These are phyloP conservation scores for Eclectus roratus DNA, from an alignment of 2,113 vertebrate species.

Conservation along the genomic window DNA sequence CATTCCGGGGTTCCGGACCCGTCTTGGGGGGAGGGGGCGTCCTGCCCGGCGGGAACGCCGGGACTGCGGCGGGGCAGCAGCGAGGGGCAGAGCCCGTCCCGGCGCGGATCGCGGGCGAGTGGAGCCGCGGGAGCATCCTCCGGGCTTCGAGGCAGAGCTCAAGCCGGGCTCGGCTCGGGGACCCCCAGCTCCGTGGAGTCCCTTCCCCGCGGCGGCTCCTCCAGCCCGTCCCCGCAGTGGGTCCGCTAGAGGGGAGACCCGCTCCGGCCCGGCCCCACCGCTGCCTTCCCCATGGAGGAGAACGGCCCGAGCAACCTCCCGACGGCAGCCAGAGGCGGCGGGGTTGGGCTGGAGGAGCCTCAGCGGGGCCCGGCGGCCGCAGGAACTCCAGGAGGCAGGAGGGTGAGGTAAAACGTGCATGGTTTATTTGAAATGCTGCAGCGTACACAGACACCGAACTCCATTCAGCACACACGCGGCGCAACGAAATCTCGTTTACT, in stretches of 20 bases:
- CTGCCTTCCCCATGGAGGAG: background rate
- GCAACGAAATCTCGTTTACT: slow-evolving; percentile 76
- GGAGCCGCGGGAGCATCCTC: background rate
- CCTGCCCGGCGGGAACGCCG: background rate
- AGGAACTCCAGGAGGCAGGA: slow-evolving; percentile 44
- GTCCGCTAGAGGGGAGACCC: background rate
- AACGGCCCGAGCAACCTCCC: background rate
- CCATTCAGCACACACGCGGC: slow-evolving; percentile 78
- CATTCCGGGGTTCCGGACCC: background rate
- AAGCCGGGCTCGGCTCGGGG: background rate
- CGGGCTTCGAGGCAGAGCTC: background rate
- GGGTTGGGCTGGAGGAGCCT: background rate
- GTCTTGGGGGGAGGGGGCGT: too few relatives aligned
- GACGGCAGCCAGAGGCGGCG: background rate
- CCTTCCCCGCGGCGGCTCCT: background rate
- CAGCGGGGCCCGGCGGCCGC: background rate
- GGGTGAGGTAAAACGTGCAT: slow-evolving; percentile 89
- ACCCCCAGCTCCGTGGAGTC: too few relatives aligned
- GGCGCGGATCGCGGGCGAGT: background rate
- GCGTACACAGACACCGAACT: slow-evolving; percentile 86
- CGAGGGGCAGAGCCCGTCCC: background rate
- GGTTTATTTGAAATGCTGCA: slow-evolving; percentile 91
- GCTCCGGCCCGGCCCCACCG: background rate
- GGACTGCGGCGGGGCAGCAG: background rate
- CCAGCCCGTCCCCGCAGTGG: background rate